Base-by-base conservation (phyloP, 2,888 invertebrate genomes). In the Pteria penguin region DNA sequence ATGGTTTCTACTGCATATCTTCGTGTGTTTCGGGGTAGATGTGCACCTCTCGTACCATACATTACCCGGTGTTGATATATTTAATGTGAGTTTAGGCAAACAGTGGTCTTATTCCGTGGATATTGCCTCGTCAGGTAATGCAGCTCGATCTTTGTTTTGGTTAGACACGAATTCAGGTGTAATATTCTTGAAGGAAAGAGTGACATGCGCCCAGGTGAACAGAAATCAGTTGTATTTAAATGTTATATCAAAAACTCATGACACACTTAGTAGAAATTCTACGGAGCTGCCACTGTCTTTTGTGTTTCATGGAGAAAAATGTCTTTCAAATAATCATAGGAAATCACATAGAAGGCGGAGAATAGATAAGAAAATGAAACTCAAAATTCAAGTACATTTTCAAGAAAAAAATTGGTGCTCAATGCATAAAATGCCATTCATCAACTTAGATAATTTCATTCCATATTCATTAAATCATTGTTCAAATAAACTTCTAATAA, bases 101-200 rank as follows among this genome's bases (percentile, higher is more conserved):
- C 95, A 95, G 18, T 87, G 90, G 89, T 83, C 83, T 3, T 90
- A 91, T 71, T 74, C 80, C 27, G 60, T 90, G n/a, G 87, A 87
- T 27, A 63, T 76, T 8, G 74, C 63, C 11, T 62, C 78, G 18
- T 74, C 78, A 36, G 72, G 61, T 5, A 33, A 73, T 24, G 32
- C 45, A n/a, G 67, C 81, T 18, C 32, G 75, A n/a, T 67, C 78
- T 22, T 72, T 82, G 63, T 33, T 88, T 11, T 60, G 74, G 14
- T 72, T 85, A 33, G 83, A 87, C 74, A 76, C 83, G 0, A 83
- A 77, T 58, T 76, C 81, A 29, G 87, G 87, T 27, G 72, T 76
- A n/a, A 31, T 87, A 22, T 84, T 79, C 72, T 71, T 83, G 67
- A 76, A 78, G 18, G 66, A 68, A n/a, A 65, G 72, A 31, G 36